Conservation (phyloP, 2,888 invertebrate genomes). For the Auanema freiburgensis region DNA sequence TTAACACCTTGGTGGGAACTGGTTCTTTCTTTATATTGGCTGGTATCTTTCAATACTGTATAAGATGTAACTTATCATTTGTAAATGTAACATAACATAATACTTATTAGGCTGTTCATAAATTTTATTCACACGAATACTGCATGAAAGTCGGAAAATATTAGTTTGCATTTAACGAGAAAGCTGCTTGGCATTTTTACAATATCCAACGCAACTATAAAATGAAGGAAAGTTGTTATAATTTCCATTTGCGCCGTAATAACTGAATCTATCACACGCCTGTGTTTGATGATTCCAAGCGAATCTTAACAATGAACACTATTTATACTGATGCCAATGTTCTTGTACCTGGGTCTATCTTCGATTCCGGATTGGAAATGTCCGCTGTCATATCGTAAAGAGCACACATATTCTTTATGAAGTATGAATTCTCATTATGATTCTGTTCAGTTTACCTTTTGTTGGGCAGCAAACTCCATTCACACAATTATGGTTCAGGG, state of each 20-base stretch:
- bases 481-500: slow-evolving; percentile 52
- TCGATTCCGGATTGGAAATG: slow-evolving; percentile 58
- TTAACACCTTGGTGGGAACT: too few species aligned
- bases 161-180: too few species aligned
- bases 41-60: too few species aligned
- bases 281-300: slow-evolving; percentile 56
- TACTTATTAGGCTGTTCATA: too few species aligned
- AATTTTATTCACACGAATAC: too few species aligned
- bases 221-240: slow-evolving; percentile 62
- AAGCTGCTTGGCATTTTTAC: slow-evolving; percentile 23
- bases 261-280: slow-evolving; percentile 59
- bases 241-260: slow-evolving; percentile 61
- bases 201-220: slow-evolving; percentile 41
- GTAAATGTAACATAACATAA: too few species aligned
- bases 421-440: not conserved
- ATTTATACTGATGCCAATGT: not conserved
- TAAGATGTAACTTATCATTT: too few species aligned
- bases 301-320: slow-evolving; percentile 37
- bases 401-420: slow-evolving; percentile 57
- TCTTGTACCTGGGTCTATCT: slow-evolving; percentile 49
- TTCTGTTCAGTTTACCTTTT: slow-evolving; percentile 36
- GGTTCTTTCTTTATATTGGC: too few species aligned
- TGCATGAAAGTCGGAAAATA: too few species aligned
- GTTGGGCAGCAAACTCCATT: slow-evolving; percentile 57
- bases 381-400: slow-evolving; percentile 57